Evolutionary conservation across 2,797 vertebrate genomes (phyloP), one percentile per base, ranked within the genome.

Genomic region (Spondyliosoma cantharus): DNA sequence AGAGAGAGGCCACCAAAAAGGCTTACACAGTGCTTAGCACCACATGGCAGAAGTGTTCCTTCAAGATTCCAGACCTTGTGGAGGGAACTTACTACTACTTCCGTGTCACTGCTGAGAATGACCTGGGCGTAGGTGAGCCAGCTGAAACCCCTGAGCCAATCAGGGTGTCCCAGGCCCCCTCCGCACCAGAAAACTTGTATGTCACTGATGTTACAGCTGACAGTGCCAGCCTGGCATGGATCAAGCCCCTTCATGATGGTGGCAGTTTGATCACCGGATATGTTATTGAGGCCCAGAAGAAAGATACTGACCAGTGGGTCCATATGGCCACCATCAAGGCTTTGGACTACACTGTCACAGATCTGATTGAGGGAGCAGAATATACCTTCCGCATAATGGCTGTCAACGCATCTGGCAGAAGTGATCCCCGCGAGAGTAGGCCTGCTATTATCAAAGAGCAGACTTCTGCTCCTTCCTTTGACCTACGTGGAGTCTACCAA

Each of bases 361-460:
- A 99, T 89, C 93, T 99, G 64, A 96, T 93, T 48, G 96, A 99
- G 94, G 97, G 96, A 62, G 96, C 96, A 86, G 98, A 99, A 86
- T 99, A 99, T 75, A 95, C 94, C 54, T 99, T 99, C 96, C 97
- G 97, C 76, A 96, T 99, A 76, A 99, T 99, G 96, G 98, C 98
- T 63, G 97, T 99, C 54, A 99, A 99, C 88, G 97, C 94, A 79
- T 97, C 97, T 49, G 98, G 98, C 75, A 97, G 97, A 93, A 99
- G 98, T 74, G 96, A 97, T 82, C 97, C 98, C 64, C 96, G 98
- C 88, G 98, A 99, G 93, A 98, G 98, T 87, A 96, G 97, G 60
- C 97, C 98, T 13, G 95, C 96, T 84, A 70, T 97, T 66, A 96
- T 99, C 68, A 99, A 95, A 89, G 98, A 99, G 79, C 98, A 99